Conservation (phyloP, 2,888 invertebrate species). For the Cantharis rufa region DNA sequence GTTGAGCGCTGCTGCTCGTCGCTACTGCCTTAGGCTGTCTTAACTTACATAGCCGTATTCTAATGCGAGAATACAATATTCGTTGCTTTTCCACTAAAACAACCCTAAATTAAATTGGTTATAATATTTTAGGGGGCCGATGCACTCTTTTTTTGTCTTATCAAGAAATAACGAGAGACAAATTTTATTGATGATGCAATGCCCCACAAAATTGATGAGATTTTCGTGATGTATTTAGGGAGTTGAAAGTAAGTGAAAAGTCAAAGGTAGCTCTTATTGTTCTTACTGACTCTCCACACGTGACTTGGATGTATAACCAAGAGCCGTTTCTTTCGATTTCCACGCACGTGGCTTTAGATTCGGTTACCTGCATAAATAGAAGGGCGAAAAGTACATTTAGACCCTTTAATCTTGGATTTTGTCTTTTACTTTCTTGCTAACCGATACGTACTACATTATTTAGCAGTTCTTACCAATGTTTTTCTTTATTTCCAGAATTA, state of each 20-base stretch:
- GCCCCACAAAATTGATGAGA: conserved; percentile 29
- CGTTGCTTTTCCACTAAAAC: conserved; percentile 24
- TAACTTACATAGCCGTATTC: conserved; percentile 38
- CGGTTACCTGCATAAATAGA: conserved; percentile 34
- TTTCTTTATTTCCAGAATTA: conserved; percentile 43
- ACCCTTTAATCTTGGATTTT: conserved; percentile 30
- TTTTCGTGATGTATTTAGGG: conserved; percentile 37
- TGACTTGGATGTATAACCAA: conserved; percentile 19
- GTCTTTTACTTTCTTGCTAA: conserved; percentile 5
- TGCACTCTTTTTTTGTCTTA: neutral
- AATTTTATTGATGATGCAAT: neutral
- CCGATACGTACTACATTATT: conserved; percentile 3
- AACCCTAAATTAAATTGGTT: conserved; percentile 28
- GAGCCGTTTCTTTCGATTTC: conserved; percentile 29
- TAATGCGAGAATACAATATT: conserved; percentile 18
- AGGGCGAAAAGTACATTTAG: conserved; percentile 27
- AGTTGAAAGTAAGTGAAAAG: conserved; percentile 43
- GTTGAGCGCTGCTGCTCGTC: conserved; percentile 38
- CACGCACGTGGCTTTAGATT: conserved; percentile 36
- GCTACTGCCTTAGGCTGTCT: conserved; percentile 41
- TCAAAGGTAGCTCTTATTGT: conserved; percentile 43
- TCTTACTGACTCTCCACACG: conserved; percentile 32
- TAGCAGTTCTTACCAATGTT: neutral
- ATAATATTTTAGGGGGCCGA: conserved; percentile 18
- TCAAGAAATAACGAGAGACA: neutral